Base-by-base conservation (phyloP, 2,888 invertebrate species). In the Acleris cristana region DNA sequence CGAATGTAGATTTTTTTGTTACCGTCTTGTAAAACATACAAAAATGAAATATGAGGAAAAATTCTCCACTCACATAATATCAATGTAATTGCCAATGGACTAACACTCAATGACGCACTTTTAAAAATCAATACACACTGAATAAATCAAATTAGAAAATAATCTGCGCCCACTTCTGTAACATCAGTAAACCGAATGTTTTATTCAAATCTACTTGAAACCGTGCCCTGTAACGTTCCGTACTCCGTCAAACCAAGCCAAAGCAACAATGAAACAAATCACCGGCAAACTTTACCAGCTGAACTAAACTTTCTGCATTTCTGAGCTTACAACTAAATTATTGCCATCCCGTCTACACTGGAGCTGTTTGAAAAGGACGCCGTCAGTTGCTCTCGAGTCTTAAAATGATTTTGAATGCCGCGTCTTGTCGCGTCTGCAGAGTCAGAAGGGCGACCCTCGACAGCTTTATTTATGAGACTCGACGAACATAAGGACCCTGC, bases 381-480 rank as follows among this genome's bases (percentile, higher is more conserved):
- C 21, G 30, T 48, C 19, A 62, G 57, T 53, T 57, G n/a, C 53
- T 40, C 40, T 67, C 48, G 49, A 58, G 52, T 67, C 30, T 57
- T 21, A 57, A 45, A 54, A 58, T 58, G 51, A 53, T 67, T 58
- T 63, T 54, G 40, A 58, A 67, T 63, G 53, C 49, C 58, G 51
- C 57, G 53, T 63, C 67, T 57, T 58, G 67, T 58, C 62, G 62
- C 62, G 53, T 67, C 49, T 67, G 66, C 57, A 53, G 56, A 61
- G 52, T 62, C 62, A 67, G 67, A 67, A 67, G 62, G 67, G 67
- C 23, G 49, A 48, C 67, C 57, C 67, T 67, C 26, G 67, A 67
- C 67, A 67, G 63, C 67, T 67, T 67, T 67, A 63, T 67, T 67
- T 67, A 67, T 63, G 62, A 63, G 67, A 67, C 67, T 67, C 58